Evolutionary conservation across 2,797 vertebrate genomes (phyloP), one percentile per base, ranked within the genome.

Genomic region (Oryzias dopingdopingensis): DNA sequence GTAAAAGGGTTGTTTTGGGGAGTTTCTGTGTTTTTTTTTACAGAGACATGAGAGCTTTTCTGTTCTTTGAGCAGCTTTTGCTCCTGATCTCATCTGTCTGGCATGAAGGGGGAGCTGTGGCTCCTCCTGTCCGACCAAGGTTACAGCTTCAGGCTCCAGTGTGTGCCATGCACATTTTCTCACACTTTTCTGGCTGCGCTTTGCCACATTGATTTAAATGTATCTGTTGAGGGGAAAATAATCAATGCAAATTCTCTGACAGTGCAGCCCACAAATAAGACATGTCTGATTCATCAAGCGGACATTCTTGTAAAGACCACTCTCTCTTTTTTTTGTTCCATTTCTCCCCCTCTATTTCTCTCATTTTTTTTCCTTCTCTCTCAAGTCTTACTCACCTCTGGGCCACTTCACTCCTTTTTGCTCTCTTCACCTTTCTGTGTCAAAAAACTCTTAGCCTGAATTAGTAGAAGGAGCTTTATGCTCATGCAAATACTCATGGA

Each of bases 61-160:
- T 68, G 65, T 77, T 72, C 55, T 83, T 64, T 44, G 65, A 68
- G 49, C 50, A 51, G 55, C 67, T 78, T 62, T 64, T 53, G 52
- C 66, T 90, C 67, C 88, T 93, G 89, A 83, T 90, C 86, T 94
- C 90, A 89, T 88, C 85, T 82, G 80, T 89, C 87, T 90, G 92
- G 88, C 95, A 96, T 94, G 93, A 96, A 98, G 95, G 96, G 95
- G 96, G 95, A 95, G 95, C 96, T 96, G 89, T 94, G 90, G 93
- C 92, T 94, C 95, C 94, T 94, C 89, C 59, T 85, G 93, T 81
- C 80, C 88, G 81, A 89, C 75, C 86, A 26, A 86, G 88, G 90
- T 92, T 82, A 90, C 84, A 62, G 82, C 77, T 80, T 62, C 44
- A 56, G 72, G 81, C 62, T 81, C 61, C 65, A 61, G 76, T 22